Percentiles rank a stretch among this genome's conserved stretches.
Conservation (phyloP, 2,797 vertebrate genomes). For the Xenentodon cancila region DNA sequence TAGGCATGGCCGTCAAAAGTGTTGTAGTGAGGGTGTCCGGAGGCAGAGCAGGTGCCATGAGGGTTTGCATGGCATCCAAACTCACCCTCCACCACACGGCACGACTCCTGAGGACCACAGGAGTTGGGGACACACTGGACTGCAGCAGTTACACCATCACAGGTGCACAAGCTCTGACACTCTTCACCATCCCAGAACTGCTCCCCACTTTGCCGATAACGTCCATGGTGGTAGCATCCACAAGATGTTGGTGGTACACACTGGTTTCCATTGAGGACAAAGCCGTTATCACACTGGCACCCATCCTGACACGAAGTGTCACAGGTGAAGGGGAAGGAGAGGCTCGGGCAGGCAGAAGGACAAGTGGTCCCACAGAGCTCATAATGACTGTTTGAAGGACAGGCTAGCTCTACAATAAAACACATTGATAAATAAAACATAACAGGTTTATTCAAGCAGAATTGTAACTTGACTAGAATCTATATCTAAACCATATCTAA, state of each 20-base stretch:
- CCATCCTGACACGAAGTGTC: slow-evolving; percentile 71
- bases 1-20: slow-evolving; percentile 71
- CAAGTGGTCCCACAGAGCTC: slow-evolving; percentile 70
- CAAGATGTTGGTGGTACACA: slow-evolving; percentile 71
- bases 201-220: slow-evolving; percentile 54
- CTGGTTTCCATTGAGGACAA: slow-evolving; percentile 63
- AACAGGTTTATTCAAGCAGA: background rate
- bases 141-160: slow-evolving; percentile 57
- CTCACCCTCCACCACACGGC: slow-evolving; percentile 47
- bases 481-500: background rate
- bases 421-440: background rate
- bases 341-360: slow-evolving; percentile 70
- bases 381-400: slow-evolving; percentile 73
- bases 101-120: slow-evolving; percentile 59
- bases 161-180: slow-evolving; percentile 64
- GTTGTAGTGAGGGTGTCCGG: slow-evolving; percentile 78
- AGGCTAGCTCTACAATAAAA: slow-evolving; percentile 55
- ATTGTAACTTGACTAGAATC: fast-evolving
- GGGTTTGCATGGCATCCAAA: slow-evolving; percentile 66
- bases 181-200: slow-evolving; percentile 66
- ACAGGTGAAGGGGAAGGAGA: slow-evolving; percentile 74
- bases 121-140: slow-evolving; percentile 55
- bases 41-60: slow-evolving; percentile 63
- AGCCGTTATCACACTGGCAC: slow-evolving; percentile 74
- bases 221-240: slow-evolving; percentile 70